Conservation (phyloP, 2,888 invertebrate genomes). For the Tuberolachnus salignus region DNA sequence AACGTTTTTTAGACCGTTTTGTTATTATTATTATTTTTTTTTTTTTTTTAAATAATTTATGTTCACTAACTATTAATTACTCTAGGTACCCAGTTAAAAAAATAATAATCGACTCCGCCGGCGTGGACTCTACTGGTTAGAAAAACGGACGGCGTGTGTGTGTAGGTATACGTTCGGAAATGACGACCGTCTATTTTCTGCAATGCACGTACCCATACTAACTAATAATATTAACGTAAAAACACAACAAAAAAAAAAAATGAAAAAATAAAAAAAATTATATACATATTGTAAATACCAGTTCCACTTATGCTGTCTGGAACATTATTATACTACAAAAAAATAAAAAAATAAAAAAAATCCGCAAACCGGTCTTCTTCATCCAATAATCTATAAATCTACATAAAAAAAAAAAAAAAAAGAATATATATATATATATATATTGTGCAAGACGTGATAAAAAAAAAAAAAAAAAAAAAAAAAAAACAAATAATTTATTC, state of each 20-base stretch:
- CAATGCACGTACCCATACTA: too few species aligned
- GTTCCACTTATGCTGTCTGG: conserved; percentile 41
- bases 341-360: conserved; percentile 19
- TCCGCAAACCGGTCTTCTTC: conserved; percentile 50
- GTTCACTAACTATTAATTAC: too few species aligned
- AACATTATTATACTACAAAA: not conserved
- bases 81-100: too few species aligned
- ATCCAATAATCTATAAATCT: conserved; percentile 52
- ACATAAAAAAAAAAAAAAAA: conserved; percentile 3
- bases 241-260: too few species aligned
- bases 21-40: too few species aligned
- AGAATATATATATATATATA: not conserved
- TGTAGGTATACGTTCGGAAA: not conserved
- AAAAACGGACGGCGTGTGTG: too few species aligned
- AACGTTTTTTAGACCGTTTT: too few species aligned
- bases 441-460: not conserved
- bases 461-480: conserved; percentile 26
- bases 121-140: too few species aligned
- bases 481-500: conserved; percentile 48
- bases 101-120: too few species aligned
- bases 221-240: not conserved
- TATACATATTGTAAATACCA: conserved; percentile 20
- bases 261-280: conserved; percentile 1
- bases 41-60: too few species aligned
- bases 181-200: conserved; percentile 21